Base-by-base conservation (phyloP, 2,113 vertebrate genomes). In the Rhinogobius similis region DNA sequence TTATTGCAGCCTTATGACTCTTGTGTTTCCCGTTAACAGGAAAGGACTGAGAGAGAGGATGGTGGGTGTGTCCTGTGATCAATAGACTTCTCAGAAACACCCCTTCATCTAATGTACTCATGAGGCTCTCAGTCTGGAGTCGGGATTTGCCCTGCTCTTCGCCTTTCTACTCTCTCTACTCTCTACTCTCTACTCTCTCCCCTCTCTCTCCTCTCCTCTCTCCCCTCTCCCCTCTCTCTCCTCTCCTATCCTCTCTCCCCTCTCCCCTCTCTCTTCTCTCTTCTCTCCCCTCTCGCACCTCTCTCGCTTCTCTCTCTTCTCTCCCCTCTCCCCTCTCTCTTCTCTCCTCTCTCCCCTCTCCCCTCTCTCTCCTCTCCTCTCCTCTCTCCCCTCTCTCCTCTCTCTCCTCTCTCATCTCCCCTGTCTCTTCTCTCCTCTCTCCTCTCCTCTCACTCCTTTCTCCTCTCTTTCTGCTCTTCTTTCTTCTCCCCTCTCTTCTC, bases 51-150 rank as follows among this genome's bases (percentile, higher is more conserved):
- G 66, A 43, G 32, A 56, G 78, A 85, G 83, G 23, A 72, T 72
- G 85, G 32, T 55, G 78, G 87, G 83, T 23, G 76, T 73, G 85
- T 79, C 46, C 32, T 10, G 39, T 78, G 80, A 90, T 89, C 89
- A 88, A 90, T 90, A 62, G 52, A 71, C 72, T 88, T 91, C 89
- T 90, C 76, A 89, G 84, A 90, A 88, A 64, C 78, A 59, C 68
- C 74, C 69, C 67, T 79, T 56, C 53, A 74, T 69, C 61, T 73
- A 76, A 83, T 71, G 43, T 41, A 46, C 56, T 67, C 27, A n/a
- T n/a, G n/a, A 26, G 27, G 68, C 68, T 36, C 58, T 38, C 23
- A 11, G 53, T 56, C 48, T 67, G 39, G 18, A 38, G n/a, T 62
- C 36, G 23, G 32, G 38, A 63, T 63, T 63, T 24, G n/a, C 20